phyloP scores from a whole-genome alignment of 2,888 invertebrate species.

The Schizaphis graminum region DNA sequence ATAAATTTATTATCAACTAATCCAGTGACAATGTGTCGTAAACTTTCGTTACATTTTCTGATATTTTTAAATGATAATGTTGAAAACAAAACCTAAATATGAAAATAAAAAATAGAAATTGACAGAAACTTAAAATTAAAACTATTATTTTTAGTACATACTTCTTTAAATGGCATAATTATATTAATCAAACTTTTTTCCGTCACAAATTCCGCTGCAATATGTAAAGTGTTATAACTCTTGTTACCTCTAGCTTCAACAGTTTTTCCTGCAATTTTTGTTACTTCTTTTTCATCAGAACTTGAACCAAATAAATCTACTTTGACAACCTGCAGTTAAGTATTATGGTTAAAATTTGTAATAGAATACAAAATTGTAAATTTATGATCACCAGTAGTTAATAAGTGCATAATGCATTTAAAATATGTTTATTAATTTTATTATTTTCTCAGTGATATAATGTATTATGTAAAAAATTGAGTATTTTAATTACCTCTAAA shows the following conservation, averaged over 20 bases:
- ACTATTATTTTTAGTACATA: slow-evolving; percentile 70
- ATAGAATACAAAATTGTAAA: background rate
- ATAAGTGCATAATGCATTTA: background rate
- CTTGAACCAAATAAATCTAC: slow-evolving; percentile 90
- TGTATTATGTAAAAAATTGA: background rate
- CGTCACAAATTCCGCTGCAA: slow-evolving; percentile 84
- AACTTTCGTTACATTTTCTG: slow-evolving; percentile 83
- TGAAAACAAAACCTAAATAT: slow-evolving; percentile 75
- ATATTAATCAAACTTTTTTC: slow-evolving; percentile 83
- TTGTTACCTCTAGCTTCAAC: slow-evolving; percentile 88
- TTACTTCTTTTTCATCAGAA: slow-evolving; percentile 93
- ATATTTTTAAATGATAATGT: slow-evolving; percentile 86
- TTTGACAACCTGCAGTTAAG: slow-evolving; percentile 77
- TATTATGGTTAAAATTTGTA: slow-evolving; percentile 18
- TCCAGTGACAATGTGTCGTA: slow-evolving; percentile 84
- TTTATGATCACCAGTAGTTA: background rate
- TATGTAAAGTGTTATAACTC: slow-evolving; percentile 87
- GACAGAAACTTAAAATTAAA: background rate
- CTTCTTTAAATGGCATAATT: slow-evolving; percentile 85
- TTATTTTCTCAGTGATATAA: background rate
- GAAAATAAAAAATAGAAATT: background rate
- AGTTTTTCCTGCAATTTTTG: slow-evolving; percentile 84
- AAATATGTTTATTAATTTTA: background rate
- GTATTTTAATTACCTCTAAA: slow-evolving; percentile 75
- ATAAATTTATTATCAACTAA: slow-evolving; percentile 86